A percentile compares a stretch with the other conserved stretches of the same genome.
Conservation (phyloP, 2,797 vertebrate species). For the Eulemur albifrons region DNA sequence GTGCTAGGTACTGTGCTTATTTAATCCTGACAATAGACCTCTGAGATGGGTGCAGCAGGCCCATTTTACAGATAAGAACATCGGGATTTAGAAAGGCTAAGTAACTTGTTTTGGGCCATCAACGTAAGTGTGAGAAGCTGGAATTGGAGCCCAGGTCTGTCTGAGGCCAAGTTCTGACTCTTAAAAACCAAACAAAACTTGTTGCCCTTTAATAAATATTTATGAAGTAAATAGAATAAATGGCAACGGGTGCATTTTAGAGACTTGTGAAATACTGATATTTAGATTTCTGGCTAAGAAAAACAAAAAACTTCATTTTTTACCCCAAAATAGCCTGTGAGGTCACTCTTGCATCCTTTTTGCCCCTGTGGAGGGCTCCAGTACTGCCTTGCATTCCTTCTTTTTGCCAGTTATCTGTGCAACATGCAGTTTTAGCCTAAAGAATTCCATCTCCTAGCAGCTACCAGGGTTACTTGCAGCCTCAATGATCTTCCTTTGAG, state of each 20-base stretch:
- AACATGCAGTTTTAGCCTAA: constrained; percentile 44
- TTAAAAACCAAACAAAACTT: not conserved
- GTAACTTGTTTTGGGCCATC: not conserved
- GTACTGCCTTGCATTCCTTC: not conserved
- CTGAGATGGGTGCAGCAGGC: not conserved
- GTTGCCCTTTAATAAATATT: not conserved
- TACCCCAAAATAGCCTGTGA: not conserved
- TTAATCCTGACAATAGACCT: not conserved
- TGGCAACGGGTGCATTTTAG: not conserved
- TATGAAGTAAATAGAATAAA: not conserved
- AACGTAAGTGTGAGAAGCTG: not conserved
- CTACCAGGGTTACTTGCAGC: constrained; percentile 62
- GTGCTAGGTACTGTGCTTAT: not conserved
- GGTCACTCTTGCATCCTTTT: not conserved
- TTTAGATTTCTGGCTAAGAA: not conserved
- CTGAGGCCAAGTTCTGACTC: not conserved
- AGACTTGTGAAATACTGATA: not conserved
- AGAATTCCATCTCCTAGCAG: constrained; percentile 77
- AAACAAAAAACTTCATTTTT: not conserved
- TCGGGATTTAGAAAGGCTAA: not conserved
- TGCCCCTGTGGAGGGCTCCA: not conserved
- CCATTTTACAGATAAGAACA: not conserved
- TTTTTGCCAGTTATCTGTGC: constrained; percentile 31
- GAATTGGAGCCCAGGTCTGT: not conserved
- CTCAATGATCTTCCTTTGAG: constrained; percentile 62